Base-by-base conservation (phyloP, 2,113 vertebrate species). In the Synchiropus splendidus region DNA sequence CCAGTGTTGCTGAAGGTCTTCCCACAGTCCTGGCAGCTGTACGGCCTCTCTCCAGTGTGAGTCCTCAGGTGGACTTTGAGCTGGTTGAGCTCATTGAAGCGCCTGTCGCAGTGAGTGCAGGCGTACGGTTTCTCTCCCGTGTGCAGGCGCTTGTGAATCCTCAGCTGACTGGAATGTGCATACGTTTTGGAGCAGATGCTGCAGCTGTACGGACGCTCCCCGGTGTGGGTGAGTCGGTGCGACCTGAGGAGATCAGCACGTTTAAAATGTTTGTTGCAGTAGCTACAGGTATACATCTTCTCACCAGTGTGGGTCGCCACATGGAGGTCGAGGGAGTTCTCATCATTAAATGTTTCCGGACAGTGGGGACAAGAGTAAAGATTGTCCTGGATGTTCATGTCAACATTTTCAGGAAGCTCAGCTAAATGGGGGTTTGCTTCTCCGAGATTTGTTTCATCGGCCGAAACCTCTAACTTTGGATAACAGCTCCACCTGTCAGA, bases 61-160 rank as follows among this genome's bases (percentile, higher is more conserved):
- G 80, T 84, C 16, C 83, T 72, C 27, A 83, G 2, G 47, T 86
- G 85, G 11, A 83, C 80, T 47, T 83, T 85, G 12, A 85, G 79
- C 60, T 80, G 85, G 63, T 82, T 84, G 74, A 76, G 79, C 49
- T 84, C 81, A 0, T 69, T 85, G 51, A 86, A 86, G 10, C 81
- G 55, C 13, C 81, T 83, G 6, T 51, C 61, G 1, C 85, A 86
- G 61, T 78, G 58, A 0, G 64, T 50, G 58, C 85, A 86, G 33
- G 53, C 51, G 31, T 84, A 85, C 0, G 83, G 85, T 39, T 78
- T 72, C 54, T 86, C 85, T 0, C 83, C 83, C 0, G 82, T 85
- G 74, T 86, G 85, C n/a, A 67, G 35, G 2, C 83, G 70, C 17
- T 74, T 78, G 61, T 85, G 83, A 21, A 80, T 77, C 32, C 75